Evolutionary conservation across 2,797 vertebrate species (phyloP).

Genomic region (Okamejei kenojei): DNA sequence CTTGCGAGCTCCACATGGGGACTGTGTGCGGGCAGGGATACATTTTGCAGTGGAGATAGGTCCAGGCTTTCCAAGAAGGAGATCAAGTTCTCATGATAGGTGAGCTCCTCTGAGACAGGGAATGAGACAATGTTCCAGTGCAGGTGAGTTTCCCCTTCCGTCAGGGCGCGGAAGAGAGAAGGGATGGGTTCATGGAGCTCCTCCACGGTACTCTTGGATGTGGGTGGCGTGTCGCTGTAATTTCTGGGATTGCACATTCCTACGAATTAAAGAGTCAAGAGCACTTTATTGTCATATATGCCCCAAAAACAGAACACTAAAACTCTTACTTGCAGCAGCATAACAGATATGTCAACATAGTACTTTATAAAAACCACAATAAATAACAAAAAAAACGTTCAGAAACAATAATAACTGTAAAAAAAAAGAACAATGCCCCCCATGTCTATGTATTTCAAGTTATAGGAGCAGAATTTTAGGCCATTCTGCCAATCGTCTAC

Average conservation of each 20-base stretch:
- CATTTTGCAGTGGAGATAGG: slow-evolving; percentile 76
- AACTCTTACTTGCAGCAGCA: no score
- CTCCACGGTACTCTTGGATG: slow-evolving; percentile 95
- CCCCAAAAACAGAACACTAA: no score
- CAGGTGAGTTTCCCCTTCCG: slow-evolving; percentile 80
- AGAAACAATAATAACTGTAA: no score
- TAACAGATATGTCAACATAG: no score
- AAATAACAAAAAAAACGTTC: no score
- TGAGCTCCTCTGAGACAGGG: slow-evolving; percentile 86
- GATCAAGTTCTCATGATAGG: slow-evolving; percentile 88
- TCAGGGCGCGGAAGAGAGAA: slow-evolving; percentile 89
- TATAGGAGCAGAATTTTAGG: no score
- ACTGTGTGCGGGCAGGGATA: slow-evolving; percentile 78
- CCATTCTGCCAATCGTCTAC: no score
- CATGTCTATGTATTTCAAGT: no score
- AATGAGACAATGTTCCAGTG: slow-evolving; percentile 97
- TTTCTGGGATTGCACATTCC: slow-evolving; percentile 97
- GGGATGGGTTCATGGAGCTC: slow-evolving; percentile 90
- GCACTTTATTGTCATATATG: no score
- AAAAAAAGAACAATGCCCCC: no score
- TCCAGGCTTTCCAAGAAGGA: slow-evolving; percentile 89
- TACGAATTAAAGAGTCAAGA: slow-evolving; percentile 44
- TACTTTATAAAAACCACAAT: no score
- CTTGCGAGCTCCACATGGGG: slow-evolving; percentile 75
- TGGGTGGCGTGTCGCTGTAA: slow-evolving; percentile 91